phyloP scores from a whole-genome alignment of 1,140 invertebrate genomes.

The Euwallacea similis region DNA sequence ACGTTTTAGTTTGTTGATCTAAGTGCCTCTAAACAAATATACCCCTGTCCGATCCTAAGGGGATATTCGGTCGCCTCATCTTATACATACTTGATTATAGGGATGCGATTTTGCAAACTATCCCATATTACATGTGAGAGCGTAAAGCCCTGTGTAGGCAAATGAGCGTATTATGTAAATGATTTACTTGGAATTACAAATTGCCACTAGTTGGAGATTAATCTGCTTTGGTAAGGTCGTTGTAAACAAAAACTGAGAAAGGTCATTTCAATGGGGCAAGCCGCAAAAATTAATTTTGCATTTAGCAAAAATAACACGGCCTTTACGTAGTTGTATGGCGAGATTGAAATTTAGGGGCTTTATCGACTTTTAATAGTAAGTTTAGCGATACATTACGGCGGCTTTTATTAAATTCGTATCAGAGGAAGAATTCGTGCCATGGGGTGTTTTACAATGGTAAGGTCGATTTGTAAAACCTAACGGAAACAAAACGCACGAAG shows the following conservation, averaged over 20 bases:
- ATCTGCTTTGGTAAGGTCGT: no score
- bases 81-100: constrained; percentile 9
- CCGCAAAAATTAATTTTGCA: background rate
- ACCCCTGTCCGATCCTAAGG: constrained; percentile 8
- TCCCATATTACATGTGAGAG: constrained; percentile 5
- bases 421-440: constrained; percentile 14
- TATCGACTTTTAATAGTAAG: constrained; percentile 19
- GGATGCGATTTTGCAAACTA: constrained; percentile 8
- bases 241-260: no score
- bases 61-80: constrained; percentile 1
- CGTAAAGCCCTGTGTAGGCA: background rate
- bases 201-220: background rate
- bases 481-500: constrained; percentile 16
- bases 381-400: background rate
- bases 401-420: constrained; percentile 21
- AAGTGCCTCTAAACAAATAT: constrained; percentile 12
- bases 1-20: constrained; percentile 14
- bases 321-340: background rate
- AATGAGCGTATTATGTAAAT: constrained; percentile 1
- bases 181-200: background rate
- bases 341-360: constrained; percentile 4
- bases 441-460: constrained; percentile 7
- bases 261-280: background rate
- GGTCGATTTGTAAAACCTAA: constrained; percentile 21
- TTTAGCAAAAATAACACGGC: constrained; percentile 1